These are phyloP conservation scores for Trichonephila clavata DNA, from an alignment of 1,140 invertebrate species.

Conservation along the genomic window DNA sequence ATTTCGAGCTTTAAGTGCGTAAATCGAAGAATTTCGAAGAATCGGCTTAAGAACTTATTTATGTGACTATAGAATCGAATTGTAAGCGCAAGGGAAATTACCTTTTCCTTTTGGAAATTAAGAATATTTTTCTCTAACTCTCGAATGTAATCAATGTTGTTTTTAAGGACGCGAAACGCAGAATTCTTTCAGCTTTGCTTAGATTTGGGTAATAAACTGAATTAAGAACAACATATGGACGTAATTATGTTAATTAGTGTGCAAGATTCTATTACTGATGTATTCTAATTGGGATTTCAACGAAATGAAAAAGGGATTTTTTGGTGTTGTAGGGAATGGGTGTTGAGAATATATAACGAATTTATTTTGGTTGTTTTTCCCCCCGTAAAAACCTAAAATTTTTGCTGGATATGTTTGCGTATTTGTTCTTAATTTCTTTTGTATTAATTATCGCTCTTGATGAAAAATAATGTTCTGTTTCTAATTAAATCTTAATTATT, in stretches of 20 bases:
- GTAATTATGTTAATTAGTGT: slow-evolving; percentile 30
- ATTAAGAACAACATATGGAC: slow-evolving; percentile 26
- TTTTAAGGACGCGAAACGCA: slow-evolving; percentile 24
- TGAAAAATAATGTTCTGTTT: no score
- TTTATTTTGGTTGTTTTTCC: no score
- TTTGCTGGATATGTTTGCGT: no score
- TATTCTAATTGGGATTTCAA: slow-evolving; percentile 29
- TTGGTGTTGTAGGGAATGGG: not conserved
- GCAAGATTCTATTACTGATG: slow-evolving; percentile 26
- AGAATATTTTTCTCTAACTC: slow-evolving; percentile 25
- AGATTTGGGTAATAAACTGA: slow-evolving; percentile 6
- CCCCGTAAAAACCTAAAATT: no score
- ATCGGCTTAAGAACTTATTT: slow-evolving; percentile 45
- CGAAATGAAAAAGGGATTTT: slow-evolving; percentile 6
- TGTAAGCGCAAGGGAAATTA: slow-evolving; percentile 41
- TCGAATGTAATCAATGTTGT: slow-evolving; percentile 39
- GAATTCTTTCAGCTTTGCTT: slow-evolving; percentile 7
- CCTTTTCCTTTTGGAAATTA: slow-evolving; percentile 19
- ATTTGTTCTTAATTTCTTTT: no score
- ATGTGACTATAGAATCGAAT: slow-evolving; percentile 11
- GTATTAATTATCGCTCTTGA: no score
- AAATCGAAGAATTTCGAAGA: slow-evolving; percentile 47
- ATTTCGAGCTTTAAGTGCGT: slow-evolving; percentile 26
- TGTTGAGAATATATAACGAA: no score
- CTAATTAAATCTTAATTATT: no score